Evolutionary conservation across 2,888 invertebrate species (phyloP).

Genomic region (Polylopha cassiicola): DNA sequence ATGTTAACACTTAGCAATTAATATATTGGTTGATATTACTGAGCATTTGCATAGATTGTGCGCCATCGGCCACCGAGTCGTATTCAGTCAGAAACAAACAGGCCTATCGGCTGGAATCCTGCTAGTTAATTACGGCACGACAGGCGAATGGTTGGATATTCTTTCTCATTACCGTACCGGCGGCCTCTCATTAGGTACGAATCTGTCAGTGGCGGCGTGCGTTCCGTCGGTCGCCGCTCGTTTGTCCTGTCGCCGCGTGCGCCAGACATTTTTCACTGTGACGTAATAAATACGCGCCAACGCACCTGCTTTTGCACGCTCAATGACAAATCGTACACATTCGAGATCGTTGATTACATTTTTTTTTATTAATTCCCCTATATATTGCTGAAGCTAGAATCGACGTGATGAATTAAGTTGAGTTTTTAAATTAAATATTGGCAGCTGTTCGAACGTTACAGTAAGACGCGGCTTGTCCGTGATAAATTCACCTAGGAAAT

Average conservation of each 20-base stretch:
- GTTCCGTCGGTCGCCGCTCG: conserved; percentile 46
- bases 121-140: conserved; percentile 49
- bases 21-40: neutral
- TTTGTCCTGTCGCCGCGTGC: conserved; percentile 57
- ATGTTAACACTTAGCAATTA: neutral
- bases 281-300: conserved; percentile 51
- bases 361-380: conserved; percentile 25
- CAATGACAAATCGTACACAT: conserved; percentile 51
- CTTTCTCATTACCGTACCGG: conserved; percentile 55
- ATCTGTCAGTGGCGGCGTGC: conserved; percentile 53
- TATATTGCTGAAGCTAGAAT: conserved; percentile 9
- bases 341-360: conserved; percentile 34
- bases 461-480: no score
- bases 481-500: no score
- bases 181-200: conserved; percentile 54
- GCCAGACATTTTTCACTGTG: conserved; percentile 52
- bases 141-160: conserved; percentile 53
- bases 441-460: no score
- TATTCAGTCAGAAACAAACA: conserved; percentile 26
- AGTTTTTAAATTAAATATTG: neutral
- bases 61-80: conserved; percentile 17
- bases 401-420: conserved; percentile 5
- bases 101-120: conserved; percentile 31
- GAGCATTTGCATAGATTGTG: neutral
- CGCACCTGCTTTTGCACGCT: conserved; percentile 51